Evolutionary conservation across 53 echinoderm and acorn worm species (phyloP).

Genomic region (Echinarachnius parma): DNA sequence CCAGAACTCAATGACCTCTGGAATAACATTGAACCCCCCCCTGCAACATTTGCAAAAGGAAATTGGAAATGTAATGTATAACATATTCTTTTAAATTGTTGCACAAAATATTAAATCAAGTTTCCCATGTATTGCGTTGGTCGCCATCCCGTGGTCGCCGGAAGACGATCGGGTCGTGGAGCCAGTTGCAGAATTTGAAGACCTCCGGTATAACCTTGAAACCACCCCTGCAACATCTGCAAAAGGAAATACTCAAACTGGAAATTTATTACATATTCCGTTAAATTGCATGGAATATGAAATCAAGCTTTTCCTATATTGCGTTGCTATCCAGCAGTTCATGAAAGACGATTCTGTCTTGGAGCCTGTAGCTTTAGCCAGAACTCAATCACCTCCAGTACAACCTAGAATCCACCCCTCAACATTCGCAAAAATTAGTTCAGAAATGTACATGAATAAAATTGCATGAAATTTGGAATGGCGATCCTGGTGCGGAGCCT

Average conservation of each 20-base stretch:
- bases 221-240: constrained; percentile 93
- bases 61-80: too few species aligned
- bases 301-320: constrained; percentile 39
- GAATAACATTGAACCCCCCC: constrained; percentile 85
- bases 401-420: constrained; percentile 88
- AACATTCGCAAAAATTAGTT: too few species aligned
- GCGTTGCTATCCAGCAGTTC: constrained; percentile 47
- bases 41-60: constrained; percentile 53
- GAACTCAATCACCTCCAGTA: constrained; percentile 82
- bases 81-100: too few species aligned
- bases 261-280: too few species aligned
- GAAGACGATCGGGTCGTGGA: constrained; percentile 93
- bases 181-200: constrained; percentile 90
- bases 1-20: constrained; percentile 92
- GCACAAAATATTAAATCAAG: too few species aligned
- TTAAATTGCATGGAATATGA: too few species aligned
- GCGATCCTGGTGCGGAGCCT: too few species aligned
- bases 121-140: constrained; percentile 55
- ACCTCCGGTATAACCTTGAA: constrained; percentile 73
- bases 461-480: too few species aligned
- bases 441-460: too few species aligned
- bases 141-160: constrained; percentile 57
- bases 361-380: constrained; percentile 93
- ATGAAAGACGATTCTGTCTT: constrained; percentile 88
- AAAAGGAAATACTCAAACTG: too few species aligned